Evolutionary conservation across 92 coral and sea anemone genomes (phyloP).

Genomic region (Umimayanthus kanabou): DNA sequence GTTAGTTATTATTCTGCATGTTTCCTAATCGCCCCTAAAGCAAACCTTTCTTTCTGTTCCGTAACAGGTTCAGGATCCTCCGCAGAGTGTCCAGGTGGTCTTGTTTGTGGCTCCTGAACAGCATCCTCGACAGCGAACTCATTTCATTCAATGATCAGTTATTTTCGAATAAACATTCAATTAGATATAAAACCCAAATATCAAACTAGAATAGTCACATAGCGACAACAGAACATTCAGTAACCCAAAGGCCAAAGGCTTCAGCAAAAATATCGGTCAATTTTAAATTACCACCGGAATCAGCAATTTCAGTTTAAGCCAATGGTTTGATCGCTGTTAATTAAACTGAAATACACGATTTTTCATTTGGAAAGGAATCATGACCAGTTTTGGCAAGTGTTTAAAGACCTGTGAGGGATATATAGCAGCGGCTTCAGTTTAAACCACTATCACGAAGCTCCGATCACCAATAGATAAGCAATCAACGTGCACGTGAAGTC

Average conservation of each 20-base stretch:
- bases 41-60: conserved; percentile 36
- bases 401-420: too few species aligned
- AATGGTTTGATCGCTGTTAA: background rate
- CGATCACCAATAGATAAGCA: too few species aligned
- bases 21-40: background rate
- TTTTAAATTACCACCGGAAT: background rate
- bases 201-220: background rate
- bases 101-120: conserved; percentile 12
- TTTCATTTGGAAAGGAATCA: background rate
- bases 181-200: background rate
- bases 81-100: conserved; percentile 25
- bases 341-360: background rate
- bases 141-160: background rate
- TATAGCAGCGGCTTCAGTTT: too few species aligned
- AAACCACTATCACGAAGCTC: too few species aligned
- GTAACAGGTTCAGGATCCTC: conserved; percentile 5
- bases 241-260: conserved; percentile 28
- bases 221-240: background rate
- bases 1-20: background rate
- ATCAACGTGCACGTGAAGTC: too few species aligned
- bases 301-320: background rate
- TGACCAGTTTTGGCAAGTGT: too few species aligned
- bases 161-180: background rate
- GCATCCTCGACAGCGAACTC: conserved; percentile 9
- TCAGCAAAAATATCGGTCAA: background rate